These are phyloP conservation scores for Drosophila insularis DNA, from an alignment of 1,140 invertebrate species.

Conservation along the genomic window DNA sequence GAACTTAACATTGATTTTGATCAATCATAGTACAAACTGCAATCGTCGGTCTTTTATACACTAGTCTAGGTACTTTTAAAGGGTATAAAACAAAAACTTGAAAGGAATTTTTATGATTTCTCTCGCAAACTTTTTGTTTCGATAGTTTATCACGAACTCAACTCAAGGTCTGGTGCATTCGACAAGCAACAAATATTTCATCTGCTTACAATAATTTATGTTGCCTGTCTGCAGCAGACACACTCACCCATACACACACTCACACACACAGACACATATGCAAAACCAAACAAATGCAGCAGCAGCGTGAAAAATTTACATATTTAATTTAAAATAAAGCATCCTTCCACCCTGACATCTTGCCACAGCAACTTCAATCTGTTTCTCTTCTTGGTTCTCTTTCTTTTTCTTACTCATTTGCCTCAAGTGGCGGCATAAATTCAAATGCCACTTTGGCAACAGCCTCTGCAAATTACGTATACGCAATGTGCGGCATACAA, in stretches of 20 bases:
- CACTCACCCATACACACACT: neutral
- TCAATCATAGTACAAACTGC: too few species aligned
- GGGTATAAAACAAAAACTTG: neutral
- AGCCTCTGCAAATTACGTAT: slow-evolving; percentile 75
- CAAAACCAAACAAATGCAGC: neutral
- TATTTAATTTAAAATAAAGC: slow-evolving; percentile 73
- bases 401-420: slow-evolving; percentile 28
- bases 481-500: slow-evolving; percentile 59
- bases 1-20: too few species aligned
- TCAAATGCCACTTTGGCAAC: slow-evolving; percentile 74
- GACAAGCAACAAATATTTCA: slow-evolving; percentile 56
- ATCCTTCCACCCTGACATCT: slow-evolving; percentile 33
- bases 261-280: neutral
- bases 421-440: slow-evolving; percentile 77
- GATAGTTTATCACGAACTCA: neutral
- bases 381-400: slow-evolving; percentile 34
- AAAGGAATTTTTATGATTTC: slow-evolving; percentile 3
- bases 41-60: neutral
- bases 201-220: slow-evolving; percentile 63
- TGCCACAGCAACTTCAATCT: slow-evolving; percentile 3
- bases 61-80: neutral
- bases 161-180: slow-evolving; percentile 38
- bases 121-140: neutral
- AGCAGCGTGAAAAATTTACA: slow-evolving; percentile 53
- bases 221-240: slow-evolving; percentile 55